phyloP scores from a whole-genome alignment of 2,797 vertebrate genomes.

The Hipposideros larvatus region DNA sequence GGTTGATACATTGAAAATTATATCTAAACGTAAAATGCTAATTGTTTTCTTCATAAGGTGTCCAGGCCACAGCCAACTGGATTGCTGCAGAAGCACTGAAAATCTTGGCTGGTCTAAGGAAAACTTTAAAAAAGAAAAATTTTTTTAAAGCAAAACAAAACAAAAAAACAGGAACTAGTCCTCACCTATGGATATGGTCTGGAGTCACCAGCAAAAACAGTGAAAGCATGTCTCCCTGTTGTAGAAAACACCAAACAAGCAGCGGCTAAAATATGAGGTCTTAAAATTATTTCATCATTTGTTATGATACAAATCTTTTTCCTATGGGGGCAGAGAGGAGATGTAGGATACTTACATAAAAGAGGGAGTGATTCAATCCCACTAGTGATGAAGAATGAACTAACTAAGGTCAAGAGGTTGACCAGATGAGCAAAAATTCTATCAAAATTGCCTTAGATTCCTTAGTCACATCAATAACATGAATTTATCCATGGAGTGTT shows the following conservation, averaged over 20 bases:
- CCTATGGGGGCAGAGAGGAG: background rate
- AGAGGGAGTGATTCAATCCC: background rate
- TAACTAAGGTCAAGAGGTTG: background rate
- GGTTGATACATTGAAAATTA: conserved; percentile 18
- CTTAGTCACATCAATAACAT: background rate
- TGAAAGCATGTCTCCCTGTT: background rate
- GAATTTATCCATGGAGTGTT: background rate
- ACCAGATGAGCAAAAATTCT: conserved; percentile 11
- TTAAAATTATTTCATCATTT: background rate
- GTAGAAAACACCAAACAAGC: background rate
- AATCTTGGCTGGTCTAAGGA: background rate
- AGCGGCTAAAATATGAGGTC: background rate
- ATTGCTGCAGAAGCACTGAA: background rate
- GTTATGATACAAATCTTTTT: background rate
- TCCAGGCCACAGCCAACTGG: background rate
- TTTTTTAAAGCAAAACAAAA: background rate
- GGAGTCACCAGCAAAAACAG: background rate
- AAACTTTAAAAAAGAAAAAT: background rate
- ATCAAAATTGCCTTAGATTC: background rate
- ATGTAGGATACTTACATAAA: background rate
- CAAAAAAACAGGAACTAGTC: background rate
- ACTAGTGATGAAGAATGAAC: background rate
- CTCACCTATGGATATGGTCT: background rate
- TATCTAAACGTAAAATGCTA: conserved; percentile 54
- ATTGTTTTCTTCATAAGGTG: conserved; percentile 43